Evolutionary conservation across 1,140 invertebrate species (phyloP), one percentile per base, ranked within the genome.

Genomic region (Danaus plexippus): DNA sequence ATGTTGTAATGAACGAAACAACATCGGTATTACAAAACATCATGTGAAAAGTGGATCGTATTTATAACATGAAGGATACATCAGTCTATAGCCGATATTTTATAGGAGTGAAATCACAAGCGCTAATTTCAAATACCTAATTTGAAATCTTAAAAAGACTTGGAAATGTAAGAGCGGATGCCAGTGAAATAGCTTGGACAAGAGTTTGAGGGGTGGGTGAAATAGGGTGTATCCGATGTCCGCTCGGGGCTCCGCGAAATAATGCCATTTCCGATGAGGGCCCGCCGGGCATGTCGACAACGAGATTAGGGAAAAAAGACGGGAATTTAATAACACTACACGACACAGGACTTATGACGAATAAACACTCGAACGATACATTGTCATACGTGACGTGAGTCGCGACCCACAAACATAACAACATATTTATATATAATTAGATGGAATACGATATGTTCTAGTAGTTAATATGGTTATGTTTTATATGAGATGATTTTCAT

Each of bases 261-360:
- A 85, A 85, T 84, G 73, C 77, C 65, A 85, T 84, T 84, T 84
- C 82, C 80, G 79, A 84, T 81, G 80, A 72, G 75, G 68, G 60
- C 79, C 76, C 77, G 75, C 70, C 73, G 80, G 73, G 70, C 71
- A 74, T 72, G 72, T 73, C 73, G 75, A 73, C 75, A 72, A 79
- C 78, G 71, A 76, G 73, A 80, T 82, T 80, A 82, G 67, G 80
- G 77, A 75, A 79, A 79, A 76, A 82, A 80, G 67, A 81, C 75
- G 77, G 74, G 77, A 80, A 80, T 80, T 82, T 82, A 82, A 85
- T 85, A 83, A 83, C 76, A 78, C 66, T 69, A 69, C 67, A 32
- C 68, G 59, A 73, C 70, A 77, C 68, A 73, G 62, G 59, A 73
- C 71, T 63, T 65, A 60, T 65, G 63, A 57, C 67, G 61, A 60